Percentiles rank a stretch among this genome's conserved stretches.
Evolutionary conservation across 2,113 vertebrate species (phyloP).

Genomic region (Lampris megalopsis): DNA sequence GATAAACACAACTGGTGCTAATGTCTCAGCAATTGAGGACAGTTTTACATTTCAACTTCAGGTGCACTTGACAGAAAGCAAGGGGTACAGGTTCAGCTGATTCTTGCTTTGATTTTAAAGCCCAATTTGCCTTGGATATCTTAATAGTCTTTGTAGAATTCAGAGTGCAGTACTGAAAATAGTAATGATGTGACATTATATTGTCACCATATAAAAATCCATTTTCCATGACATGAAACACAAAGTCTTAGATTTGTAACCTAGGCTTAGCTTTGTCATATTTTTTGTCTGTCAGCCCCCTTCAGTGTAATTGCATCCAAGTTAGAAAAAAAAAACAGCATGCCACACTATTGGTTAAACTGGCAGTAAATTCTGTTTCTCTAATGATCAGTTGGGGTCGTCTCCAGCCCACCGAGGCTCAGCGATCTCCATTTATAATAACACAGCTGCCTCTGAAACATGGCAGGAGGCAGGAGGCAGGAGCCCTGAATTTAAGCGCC

Average conservation of each 20-base stretch:
- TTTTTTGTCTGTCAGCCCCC: not conserved
- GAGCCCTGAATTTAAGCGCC: conserved; percentile 57
- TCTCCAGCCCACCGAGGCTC: conserved; percentile 63
- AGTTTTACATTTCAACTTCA: conserved; percentile 54
- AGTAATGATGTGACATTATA: not conserved
- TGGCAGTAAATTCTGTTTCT: conserved; percentile 57
- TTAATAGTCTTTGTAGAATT: not conserved
- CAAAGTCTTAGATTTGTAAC: too few relatives aligned
- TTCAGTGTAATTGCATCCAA: conserved; percentile 32
- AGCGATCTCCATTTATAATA: conserved; percentile 73
- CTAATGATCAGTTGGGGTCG: conserved; percentile 71
- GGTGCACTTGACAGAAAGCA: conserved; percentile 33
- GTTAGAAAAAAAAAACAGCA: conserved; percentile 19
- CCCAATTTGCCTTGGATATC: conserved; percentile 3
- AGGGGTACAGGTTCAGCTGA: conserved; percentile 13
- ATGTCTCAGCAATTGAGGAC: conserved; percentile 42
- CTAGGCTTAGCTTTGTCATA: not conserved
- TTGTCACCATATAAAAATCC: not conserved
- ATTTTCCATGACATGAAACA: too few relatives aligned
- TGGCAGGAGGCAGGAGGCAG: conserved; percentile 63
- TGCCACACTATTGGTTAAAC: conserved; percentile 19
- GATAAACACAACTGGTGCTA: conserved; percentile 59
- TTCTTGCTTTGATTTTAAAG: not conserved
- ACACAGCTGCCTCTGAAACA: conserved; percentile 64
- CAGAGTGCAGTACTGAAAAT: not conserved